These are phyloP conservation scores for Zingel zingel DNA, from an alignment of 2,113 vertebrate species.

Conservation along the genomic window DNA sequence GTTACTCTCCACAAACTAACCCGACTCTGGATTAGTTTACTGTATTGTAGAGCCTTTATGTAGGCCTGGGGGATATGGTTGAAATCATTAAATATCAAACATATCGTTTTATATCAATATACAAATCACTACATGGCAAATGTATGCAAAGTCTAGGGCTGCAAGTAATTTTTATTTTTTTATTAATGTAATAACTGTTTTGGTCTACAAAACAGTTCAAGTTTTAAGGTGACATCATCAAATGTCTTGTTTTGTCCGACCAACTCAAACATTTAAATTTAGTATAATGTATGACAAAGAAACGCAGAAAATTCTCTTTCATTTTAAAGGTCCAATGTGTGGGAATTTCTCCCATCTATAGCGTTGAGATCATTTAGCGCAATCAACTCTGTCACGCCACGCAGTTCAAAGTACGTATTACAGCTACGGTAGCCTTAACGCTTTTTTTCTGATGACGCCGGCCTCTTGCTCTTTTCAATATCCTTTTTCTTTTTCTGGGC, in stretches of 20 bases:
- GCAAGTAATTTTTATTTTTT: neutral
- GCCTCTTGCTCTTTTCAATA: no score
- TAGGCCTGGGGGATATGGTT: no score
- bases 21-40: neutral
- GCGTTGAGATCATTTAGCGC: no score
- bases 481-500: no score
- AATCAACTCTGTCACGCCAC: no score
- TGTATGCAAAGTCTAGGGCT: neutral
- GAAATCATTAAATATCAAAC: neutral
- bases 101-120: neutral
- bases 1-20: neutral
- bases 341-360: no score
- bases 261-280: neutral
- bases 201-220: neutral
- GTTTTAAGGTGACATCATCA: neutral
- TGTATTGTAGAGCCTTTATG: neutral
- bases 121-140: neutral
- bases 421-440: no score
- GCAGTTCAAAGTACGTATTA: no score
- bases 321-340: no score
- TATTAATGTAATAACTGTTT: neutral
- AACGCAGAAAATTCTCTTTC: no score
- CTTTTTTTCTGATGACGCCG: no score
- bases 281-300: neutral
- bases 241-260: neutral